A percentile compares a stretch with the other conserved stretches of the same genome.
Conservation (phyloP, 1,140 invertebrate species). For the Eueides isabella region DNA sequence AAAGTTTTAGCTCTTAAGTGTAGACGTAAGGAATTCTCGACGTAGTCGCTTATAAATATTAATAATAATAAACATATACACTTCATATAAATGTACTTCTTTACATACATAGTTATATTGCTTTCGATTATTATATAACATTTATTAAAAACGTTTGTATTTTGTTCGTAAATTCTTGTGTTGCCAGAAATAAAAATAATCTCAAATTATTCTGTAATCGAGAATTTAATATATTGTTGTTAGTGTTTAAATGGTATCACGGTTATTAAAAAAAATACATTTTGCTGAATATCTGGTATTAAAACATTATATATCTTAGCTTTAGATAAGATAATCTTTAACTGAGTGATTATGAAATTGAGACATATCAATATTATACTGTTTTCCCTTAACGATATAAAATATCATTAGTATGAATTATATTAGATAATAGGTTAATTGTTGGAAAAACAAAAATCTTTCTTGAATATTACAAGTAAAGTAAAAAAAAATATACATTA, state of each 20-base stretch:
- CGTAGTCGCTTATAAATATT: not conserved
- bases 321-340: not conserved
- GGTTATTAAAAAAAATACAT: not conserved
- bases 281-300: not conserved
- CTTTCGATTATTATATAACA: not conserved
- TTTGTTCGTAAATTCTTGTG: not conserved
- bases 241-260: not conserved
- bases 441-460: not conserved
- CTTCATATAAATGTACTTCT: not conserved
- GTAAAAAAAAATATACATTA: no score
- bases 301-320: not conserved
- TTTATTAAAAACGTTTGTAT: not conserved
- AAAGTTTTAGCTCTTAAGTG: constrained; percentile 48
- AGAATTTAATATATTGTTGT: not conserved
- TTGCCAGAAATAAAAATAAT: not conserved
- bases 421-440: not conserved
- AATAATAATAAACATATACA: not conserved
- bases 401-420: not conserved
- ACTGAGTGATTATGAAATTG: not conserved
- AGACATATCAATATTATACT: not conserved
- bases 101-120: not conserved
- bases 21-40: not conserved
- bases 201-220: not conserved
- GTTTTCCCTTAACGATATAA: not conserved
- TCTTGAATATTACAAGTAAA: not conserved